These are phyloP conservation scores for Azemiops feae DNA, from an alignment of 2,113 vertebrate genomes.

Conservation along the genomic window DNA sequence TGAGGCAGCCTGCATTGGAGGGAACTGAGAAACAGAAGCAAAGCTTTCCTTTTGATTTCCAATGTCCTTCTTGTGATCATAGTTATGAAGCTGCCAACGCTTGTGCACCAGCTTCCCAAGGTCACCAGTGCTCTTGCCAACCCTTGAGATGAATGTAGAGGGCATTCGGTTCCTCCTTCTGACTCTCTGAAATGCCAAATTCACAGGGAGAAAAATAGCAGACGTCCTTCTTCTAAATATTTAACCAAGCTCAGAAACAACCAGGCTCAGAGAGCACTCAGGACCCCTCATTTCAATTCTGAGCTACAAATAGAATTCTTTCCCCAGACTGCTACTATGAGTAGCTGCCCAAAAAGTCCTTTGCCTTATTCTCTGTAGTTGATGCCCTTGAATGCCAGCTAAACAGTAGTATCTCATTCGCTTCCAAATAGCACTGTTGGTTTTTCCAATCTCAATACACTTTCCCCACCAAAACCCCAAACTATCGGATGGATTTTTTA, in stretches of 20 bases:
- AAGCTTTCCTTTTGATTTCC: not conserved
- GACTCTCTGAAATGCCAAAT: conserved; percentile 3
- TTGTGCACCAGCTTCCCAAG: conserved; percentile 10
- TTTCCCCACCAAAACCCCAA: not conserved
- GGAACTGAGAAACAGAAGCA: not conserved
- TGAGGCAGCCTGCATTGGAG: not conserved
- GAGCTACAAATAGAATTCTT: not conserved
- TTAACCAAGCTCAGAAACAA: not conserved
- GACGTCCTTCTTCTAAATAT: not conserved
- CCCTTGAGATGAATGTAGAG: conserved; percentile 15
- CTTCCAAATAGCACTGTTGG: not conserved
- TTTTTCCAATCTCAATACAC: not conserved
- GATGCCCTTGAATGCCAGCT: not conserved
- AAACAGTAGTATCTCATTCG: not conserved
- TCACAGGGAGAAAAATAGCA: not conserved
- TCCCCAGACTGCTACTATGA: not conserved
- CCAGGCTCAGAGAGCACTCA: not conserved
- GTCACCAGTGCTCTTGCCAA: conserved; percentile 6
- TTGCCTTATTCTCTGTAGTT: not conserved
- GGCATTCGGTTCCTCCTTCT: conserved; percentile 6
- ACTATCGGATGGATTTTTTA: not conserved
- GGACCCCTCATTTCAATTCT: too few relatives aligned
- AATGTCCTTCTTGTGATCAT: conserved; percentile 2
- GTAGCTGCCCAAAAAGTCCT: not conserved
- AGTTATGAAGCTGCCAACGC: conserved; percentile 1